Conservation (phyloP, 2,113 vertebrate species). For the Recurvirostra avosetta region DNA sequence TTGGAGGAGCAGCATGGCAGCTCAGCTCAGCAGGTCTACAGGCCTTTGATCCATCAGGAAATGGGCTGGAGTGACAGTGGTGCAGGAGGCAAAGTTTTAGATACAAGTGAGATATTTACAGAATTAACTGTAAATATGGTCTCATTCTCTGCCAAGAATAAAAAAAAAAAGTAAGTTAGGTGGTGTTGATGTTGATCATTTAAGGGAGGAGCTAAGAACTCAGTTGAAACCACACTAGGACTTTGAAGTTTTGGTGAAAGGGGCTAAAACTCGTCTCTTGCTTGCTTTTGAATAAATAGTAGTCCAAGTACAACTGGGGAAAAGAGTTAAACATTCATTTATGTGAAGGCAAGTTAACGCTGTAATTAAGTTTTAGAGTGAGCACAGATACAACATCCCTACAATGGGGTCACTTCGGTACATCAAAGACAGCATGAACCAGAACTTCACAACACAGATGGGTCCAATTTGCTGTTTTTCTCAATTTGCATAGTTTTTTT, state of each 20-base stretch:
- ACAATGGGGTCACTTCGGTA: neutral
- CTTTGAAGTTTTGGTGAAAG: neutral
- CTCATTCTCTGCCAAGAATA: neutral
- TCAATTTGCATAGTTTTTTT: neutral
- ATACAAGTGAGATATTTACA: neutral
- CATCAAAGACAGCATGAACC: neutral
- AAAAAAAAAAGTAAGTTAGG: too few relatives aligned
- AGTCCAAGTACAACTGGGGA: neutral
- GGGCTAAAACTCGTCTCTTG: too few relatives aligned
- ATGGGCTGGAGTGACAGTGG: neutral
- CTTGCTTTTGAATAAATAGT: neutral
- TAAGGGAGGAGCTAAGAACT: neutral
- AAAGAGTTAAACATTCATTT: neutral
- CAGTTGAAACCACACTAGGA: neutral
- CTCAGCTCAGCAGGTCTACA: neutral
- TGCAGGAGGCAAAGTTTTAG: neutral
- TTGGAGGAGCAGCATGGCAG: neutral
- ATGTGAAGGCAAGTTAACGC: neutral
- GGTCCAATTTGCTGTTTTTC: neutral
- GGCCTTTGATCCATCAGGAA: neutral
- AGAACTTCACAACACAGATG: neutral
- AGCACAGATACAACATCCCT: neutral
- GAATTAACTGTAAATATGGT: neutral
- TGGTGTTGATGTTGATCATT: neutral
- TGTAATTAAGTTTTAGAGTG: neutral